phyloP scores from a whole-genome alignment of 2,113 vertebrate genomes.

The Hippocampus zosterae region DNA sequence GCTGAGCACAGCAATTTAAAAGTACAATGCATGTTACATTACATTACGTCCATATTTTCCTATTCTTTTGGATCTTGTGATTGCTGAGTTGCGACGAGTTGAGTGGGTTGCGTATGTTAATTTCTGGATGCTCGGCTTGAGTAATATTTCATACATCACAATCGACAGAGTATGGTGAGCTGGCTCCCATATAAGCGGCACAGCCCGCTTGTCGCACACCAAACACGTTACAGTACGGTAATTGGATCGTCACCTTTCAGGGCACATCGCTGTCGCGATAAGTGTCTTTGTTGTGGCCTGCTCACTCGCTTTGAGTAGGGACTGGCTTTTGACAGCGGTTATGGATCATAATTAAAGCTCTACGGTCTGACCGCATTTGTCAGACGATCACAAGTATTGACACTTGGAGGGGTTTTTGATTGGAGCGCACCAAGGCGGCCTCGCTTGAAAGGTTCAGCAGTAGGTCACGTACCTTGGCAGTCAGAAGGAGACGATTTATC shows the following conservation, averaged over 20 bases:
- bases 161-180: too few relatives aligned
- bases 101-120: too few relatives aligned
- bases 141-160: too few relatives aligned
- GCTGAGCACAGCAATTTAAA: too few relatives aligned
- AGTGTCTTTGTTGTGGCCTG: conserved; percentile 10
- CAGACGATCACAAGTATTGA: conserved; percentile 31
- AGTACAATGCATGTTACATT: too few relatives aligned
- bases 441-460: conserved; percentile 16
- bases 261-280: conserved; percentile 24
- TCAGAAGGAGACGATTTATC: conserved; percentile 25
- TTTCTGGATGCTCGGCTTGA: too few relatives aligned
- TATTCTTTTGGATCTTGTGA: too few relatives aligned
- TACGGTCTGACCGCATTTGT: conserved; percentile 10
- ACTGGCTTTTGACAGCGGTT: conserved; percentile 28
- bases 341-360: conserved; percentile 40
- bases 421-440: neutral
- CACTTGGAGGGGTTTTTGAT: conserved; percentile 8
- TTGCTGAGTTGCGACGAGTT: too few relatives aligned
- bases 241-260: conserved; percentile 21
- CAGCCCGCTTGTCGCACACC: too few relatives aligned
- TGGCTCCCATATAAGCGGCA: too few relatives aligned
- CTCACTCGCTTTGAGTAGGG: conserved; percentile 8
- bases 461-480: conserved; percentile 22
- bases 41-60: too few relatives aligned
- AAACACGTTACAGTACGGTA: neutral